Base-by-base conservation (phyloP, 1,140 invertebrate species). In the Microplitis mediator region DNA sequence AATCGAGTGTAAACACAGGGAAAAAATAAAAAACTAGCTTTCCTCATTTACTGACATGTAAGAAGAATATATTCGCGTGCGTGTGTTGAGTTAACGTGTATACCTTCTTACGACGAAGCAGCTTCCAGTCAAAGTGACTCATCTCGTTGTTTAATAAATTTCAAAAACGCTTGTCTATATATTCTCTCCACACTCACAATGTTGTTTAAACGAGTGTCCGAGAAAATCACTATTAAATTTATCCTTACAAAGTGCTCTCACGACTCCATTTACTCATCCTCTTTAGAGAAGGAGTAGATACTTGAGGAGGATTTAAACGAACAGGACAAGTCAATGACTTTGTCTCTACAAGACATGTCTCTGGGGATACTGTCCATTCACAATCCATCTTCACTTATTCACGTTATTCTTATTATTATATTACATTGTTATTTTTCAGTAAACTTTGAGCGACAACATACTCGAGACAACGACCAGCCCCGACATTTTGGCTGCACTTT, bases 71-170 rank as follows among this genome's bases (percentile, higher is more conserved):
- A n/a, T n/a, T n/a, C n/a, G 9, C 4, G 54, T 56, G 56, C 11
- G 35, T 16, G 36, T 34, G 35, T 23, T 45, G n/a, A n/a, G 39
- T 11, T n/a, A 52, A 36, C 54, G n/a, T 68, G 16, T 75, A 32
- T 85, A 87, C 86, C 86, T 87, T 87, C 76, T 86, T 87, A 74
- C 85, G 82, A 73, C 86, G 83, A 67, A 87, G 75, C 67, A 87
- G 76, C 73, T 85, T 87, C 86, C 86, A 87, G 79, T 87, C 86
- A 76, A 87, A 87, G 77, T 87, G 84, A 82, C 80, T 85, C 86
- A 87, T 86, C 76, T 76, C 85, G 79, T 71, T 71, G 58, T 79
- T 68, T 71, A 81, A 14, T 9, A 63, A 14, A n/a, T 4, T 6
- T 50, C n/a, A 14, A 45, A 32, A 34, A 66, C 35, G 51, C 5